These are phyloP conservation scores for Adoxophyes honmai DNA, from an alignment of 1,140 invertebrate genomes.

Conservation along the genomic window DNA sequence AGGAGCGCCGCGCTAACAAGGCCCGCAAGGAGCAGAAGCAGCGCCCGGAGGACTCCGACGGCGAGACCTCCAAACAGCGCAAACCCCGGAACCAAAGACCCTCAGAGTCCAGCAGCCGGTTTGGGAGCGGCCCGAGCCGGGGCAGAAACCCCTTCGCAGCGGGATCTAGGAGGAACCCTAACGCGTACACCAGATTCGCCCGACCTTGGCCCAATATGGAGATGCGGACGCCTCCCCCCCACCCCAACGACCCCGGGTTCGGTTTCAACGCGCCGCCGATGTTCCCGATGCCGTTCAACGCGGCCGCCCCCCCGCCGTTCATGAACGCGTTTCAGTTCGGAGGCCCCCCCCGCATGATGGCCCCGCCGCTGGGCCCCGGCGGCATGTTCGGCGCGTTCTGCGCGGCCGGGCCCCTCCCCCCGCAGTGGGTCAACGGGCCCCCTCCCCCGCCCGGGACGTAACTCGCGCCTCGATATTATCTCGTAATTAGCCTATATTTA, in stretches of 20 bases:
- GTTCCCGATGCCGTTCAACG: conserved; percentile 36
- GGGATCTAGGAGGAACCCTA: conserved; percentile 38
- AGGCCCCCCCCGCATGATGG: conserved; percentile 25
- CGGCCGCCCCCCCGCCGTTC: conserved; percentile 32
- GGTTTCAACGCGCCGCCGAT: conserved; percentile 33
- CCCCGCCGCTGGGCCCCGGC: conserved; percentile 30
- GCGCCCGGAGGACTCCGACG: conserved; percentile 36
- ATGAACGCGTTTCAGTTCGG: conserved; percentile 45
- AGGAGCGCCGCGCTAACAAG: conserved; percentile 80
- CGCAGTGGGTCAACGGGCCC: conserved; percentile 50
- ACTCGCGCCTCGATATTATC: conserved; percentile 24
- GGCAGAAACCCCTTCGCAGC: conserved; percentile 41
- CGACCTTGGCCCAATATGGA: conserved; percentile 36
- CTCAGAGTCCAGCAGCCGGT: conserved; percentile 56
- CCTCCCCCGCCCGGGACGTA: conserved; percentile 64
- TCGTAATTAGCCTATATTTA: conserved; percentile 40
- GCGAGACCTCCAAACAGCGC: conserved; percentile 44
- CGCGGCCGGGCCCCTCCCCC: conserved; percentile 32
- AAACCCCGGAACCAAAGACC: conserved; percentile 44
- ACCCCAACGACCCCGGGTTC: conserved; percentile 28
- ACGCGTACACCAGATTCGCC: conserved; percentile 29
- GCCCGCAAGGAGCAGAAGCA: conserved; percentile 54
- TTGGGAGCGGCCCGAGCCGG: conserved; percentile 52
- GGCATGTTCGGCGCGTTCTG: conserved; percentile 38
- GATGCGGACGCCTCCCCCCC: conserved; percentile 42